Percentiles rank a stretch among this genome's conserved stretches.
These are phyloP conservation scores for Heterohyrax brucei DNA, from an alignment of 2,797 vertebrate species.

Conservation along the genomic window DNA sequence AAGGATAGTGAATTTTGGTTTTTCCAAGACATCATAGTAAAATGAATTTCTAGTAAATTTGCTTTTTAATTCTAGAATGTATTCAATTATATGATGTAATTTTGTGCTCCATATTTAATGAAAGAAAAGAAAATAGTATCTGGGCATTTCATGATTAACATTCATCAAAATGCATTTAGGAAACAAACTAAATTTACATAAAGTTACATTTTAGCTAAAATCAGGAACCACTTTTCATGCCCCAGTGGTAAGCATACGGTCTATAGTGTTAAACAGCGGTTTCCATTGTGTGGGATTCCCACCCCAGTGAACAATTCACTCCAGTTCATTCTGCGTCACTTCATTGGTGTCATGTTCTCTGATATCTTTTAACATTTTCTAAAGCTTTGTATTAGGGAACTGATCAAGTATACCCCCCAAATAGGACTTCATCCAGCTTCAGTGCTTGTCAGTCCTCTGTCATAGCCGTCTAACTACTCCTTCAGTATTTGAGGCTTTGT, in stretches of 20 bases:
- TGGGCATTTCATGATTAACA: neutral
- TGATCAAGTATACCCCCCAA: neutral
- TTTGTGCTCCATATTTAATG: neutral
- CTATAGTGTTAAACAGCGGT: too few relatives aligned
- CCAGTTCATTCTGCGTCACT: too few relatives aligned
- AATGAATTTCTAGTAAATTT: constrained; percentile 33
- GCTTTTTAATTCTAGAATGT: neutral
- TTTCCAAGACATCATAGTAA: neutral
- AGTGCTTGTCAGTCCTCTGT: neutral
- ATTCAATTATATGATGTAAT: neutral
- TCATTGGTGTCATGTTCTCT: neutral
- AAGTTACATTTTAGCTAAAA: neutral
- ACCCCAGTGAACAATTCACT: fast-evolving
- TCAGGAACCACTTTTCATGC: neutral
- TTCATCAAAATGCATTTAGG: neutral
- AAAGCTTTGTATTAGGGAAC: neutral
- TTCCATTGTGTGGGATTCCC: neutral
- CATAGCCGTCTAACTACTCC: neutral
- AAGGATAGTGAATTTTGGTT: too few relatives aligned
- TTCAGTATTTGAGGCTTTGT: neutral
- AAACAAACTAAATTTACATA: neutral
- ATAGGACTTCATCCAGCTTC: neutral
- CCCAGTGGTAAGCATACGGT: too few relatives aligned
- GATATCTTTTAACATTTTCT: neutral
- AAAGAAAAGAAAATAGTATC: neutral